Base-by-base conservation (phyloP, 2,113 vertebrate species). In the Tautogolabrus adspersus region DNA sequence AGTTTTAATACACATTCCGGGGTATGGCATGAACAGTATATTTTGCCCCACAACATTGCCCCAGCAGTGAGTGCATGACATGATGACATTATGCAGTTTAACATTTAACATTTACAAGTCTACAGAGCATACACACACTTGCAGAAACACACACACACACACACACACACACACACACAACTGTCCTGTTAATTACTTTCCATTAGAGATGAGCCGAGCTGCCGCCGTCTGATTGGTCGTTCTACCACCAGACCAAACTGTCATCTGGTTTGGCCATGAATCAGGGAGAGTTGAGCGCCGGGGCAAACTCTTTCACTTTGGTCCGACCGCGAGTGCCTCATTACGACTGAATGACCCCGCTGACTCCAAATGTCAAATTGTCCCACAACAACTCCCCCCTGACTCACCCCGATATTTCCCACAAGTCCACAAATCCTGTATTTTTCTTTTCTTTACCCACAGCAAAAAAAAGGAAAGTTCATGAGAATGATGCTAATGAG, bases 401-500 rank as follows among this genome's bases (percentile, higher is more conserved):
- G 11, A 11, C 70, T 49, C 76, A 18, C 62, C 60, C n/a, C 46
- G 1, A 83, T 21, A 65, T 95, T 95, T 96, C 96, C 95, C 85
- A 91, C 88, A 88, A 94, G 88, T 78, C 95, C 85, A 91, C 88
- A 88, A 94, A 88, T 78, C 84, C 68, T 51, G 58, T 62, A 26
- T 81, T 79, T 86, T 93, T 88, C 62, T 89, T 94, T 91, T 95
- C 66, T 94, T 94, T 93, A 92, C 66, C 91, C 44, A 75, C 3
- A 18, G 19, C 30, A 51, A 95, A 95, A 86, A 87, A 72, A 47
- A 40, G 81, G 47, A 91, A 93, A 89, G 68, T 83, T 88, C 70
- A 87, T 70, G 85, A 74, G 79, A 91, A 57, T 90, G 93, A 95
- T 96, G 93, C 94, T 98, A 99, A 98, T 97, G 97, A 97, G 96